These are phyloP conservation scores for Ectobius pallidus DNA, from an alignment of 2,888 invertebrate genomes.

Conservation along the genomic window DNA sequence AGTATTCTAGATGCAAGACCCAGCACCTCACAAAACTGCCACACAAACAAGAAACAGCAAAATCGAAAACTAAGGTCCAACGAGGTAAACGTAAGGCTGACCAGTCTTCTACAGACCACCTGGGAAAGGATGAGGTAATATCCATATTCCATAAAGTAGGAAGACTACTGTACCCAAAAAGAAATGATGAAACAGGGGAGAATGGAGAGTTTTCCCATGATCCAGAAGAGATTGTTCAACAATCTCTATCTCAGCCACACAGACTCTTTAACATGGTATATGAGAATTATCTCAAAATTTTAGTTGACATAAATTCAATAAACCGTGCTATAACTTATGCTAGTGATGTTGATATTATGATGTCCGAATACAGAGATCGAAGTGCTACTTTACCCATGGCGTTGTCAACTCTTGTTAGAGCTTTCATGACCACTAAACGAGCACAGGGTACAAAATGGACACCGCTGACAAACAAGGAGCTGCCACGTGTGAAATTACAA, in stretches of 20 bases:
- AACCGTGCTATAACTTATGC: not conserved
- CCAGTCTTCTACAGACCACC: too few relatives aligned
- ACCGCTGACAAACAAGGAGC: conserved; percentile 5
- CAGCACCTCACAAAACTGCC: too few relatives aligned
- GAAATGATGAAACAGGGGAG: too few relatives aligned
- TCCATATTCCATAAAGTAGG: conserved; percentile 11
- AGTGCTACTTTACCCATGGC: not conserved
- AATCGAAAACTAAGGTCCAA: too few relatives aligned
- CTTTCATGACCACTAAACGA: conserved; percentile 3
- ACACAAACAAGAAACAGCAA: too few relatives aligned
- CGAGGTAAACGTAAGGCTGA: too few relatives aligned
- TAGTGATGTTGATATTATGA: not conserved
- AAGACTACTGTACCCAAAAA: conserved; percentile 15
- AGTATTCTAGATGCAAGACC: not conserved
- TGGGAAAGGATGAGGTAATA: not conserved
- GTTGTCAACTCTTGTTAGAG: conserved; percentile 6
- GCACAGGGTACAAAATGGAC: not conserved
- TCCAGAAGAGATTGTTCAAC: not conserved
- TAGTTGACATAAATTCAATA: not conserved
- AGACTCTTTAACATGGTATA: not conserved
- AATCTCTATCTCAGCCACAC: not conserved
- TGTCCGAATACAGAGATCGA: not conserved
- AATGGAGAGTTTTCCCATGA: not conserved
- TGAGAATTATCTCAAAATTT: conserved; percentile 10
- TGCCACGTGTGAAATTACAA: not conserved